Conservation (phyloP, 2,797 vertebrate genomes). For the Cuculus canorus region DNA sequence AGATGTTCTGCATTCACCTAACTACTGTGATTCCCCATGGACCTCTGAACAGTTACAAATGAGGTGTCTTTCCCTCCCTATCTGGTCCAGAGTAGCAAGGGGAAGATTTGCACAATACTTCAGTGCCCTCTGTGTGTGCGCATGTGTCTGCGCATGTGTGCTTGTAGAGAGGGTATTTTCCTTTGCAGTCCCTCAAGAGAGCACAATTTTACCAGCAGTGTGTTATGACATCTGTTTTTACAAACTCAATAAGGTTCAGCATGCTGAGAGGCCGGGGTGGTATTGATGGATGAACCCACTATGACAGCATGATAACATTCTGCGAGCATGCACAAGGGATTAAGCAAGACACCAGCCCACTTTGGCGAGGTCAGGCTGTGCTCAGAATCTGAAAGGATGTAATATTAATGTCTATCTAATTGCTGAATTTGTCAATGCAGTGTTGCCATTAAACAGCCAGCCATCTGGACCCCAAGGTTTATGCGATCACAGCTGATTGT, state of each 20-base stretch:
- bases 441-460: slow-evolving; percentile 67
- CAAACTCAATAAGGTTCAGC: slow-evolving; percentile 69
- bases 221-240: slow-evolving; percentile 65
- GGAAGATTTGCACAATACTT: not conserved
- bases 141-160: fast-evolving
- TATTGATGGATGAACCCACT: slow-evolving; percentile 72
- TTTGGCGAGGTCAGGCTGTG: slow-evolving; percentile 60
- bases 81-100: not conserved
- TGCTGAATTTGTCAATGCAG: slow-evolving; percentile 73
- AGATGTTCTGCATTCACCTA: not conserved
- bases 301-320: slow-evolving; percentile 62
- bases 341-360: slow-evolving; percentile 63
- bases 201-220: slow-evolving; percentile 16
- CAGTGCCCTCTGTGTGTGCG: not conserved
- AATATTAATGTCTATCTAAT: slow-evolving; percentile 78
- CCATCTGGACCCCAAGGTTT: slow-evolving; percentile 69
- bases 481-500: slow-evolving; percentile 66
- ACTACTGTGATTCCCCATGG: not conserved
- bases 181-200: not conserved
- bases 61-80: not conserved
- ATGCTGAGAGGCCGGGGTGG: slow-evolving; percentile 20
- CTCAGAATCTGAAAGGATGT: slow-evolving; percentile 70
- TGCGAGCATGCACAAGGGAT: slow-evolving; percentile 55
- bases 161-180: not conserved
- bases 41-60: not conserved